phyloP scores from a whole-genome alignment of 1,140 invertebrate genomes.

The Drosophila repletoides region DNA sequence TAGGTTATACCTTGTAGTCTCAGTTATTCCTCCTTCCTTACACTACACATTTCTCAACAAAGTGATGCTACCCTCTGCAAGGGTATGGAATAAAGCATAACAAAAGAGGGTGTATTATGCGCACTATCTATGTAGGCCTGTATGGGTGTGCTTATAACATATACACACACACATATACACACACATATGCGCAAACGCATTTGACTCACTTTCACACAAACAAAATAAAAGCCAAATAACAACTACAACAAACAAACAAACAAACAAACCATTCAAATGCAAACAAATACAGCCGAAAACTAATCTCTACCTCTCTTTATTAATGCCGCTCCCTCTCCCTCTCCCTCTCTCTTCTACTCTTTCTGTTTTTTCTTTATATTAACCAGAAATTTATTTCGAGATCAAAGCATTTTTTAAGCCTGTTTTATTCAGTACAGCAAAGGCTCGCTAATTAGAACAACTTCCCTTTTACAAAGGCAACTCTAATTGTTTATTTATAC shows the following conservation, averaged over 20 bases:
- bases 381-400: conserved; percentile 9
- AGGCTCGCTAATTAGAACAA: too few relatives aligned
- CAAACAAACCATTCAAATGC: conserved; percentile 51
- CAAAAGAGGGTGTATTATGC: conserved; percentile 13
- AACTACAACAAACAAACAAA: too few relatives aligned
- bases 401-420: conserved; percentile 22
- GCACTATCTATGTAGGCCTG: too few relatives aligned
- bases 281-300: conserved; percentile 26
- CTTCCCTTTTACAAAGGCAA: too few relatives aligned
- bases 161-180: not conserved
- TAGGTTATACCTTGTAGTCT: too few relatives aligned
- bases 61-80: too few relatives aligned
- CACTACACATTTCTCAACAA: too few relatives aligned
- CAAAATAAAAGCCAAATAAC: conserved; percentile 47
- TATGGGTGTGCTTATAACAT: too few relatives aligned
- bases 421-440: too few relatives aligned
- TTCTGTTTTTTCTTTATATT: not conserved
- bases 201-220: conserved; percentile 74
- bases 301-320: conserved; percentile 1
- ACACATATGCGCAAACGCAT: conserved; percentile 33
- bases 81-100: too few relatives aligned
- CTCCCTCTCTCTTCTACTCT: not conserved
- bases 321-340: not conserved
- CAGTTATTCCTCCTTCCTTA: too few relatives aligned
- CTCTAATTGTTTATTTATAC: too few relatives aligned